Conservation (phyloP, 2,797 vertebrate species). For the Austrolebias charrua region DNA sequence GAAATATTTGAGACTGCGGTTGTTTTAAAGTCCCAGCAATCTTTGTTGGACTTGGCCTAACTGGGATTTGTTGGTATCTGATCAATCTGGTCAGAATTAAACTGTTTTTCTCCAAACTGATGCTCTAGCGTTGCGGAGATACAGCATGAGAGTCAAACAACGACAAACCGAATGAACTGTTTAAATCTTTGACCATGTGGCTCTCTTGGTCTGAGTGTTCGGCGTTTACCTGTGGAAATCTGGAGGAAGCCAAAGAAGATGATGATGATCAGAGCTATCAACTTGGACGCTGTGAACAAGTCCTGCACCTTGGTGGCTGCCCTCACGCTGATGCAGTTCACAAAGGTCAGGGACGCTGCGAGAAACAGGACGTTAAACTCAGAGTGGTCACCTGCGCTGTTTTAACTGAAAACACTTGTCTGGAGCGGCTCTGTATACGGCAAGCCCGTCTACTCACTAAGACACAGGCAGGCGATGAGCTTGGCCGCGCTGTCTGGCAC, state of each 20-base stretch:
- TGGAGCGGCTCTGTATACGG: background rate
- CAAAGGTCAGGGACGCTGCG: constrained; percentile 75
- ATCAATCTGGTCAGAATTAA: no score
- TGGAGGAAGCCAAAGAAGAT: constrained; percentile 80
- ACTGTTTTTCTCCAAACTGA: no score
- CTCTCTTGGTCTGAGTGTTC: background rate
- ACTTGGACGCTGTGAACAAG: constrained; percentile 76
- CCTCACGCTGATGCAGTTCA: constrained; percentile 79
- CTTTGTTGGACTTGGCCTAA: no score
- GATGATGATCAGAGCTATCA: constrained; percentile 74
- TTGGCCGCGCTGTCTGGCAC: constrained; percentile 90
- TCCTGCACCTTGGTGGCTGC: constrained; percentile 81
- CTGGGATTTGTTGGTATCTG: no score
- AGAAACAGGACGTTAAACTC: background rate
- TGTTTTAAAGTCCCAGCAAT: no score
- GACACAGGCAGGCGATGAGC: constrained; percentile 92
- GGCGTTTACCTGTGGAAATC: constrained; percentile 71
- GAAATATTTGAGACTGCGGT: no score
- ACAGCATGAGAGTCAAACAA: no score
- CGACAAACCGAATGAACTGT: background rate
- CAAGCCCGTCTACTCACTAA: constrained; percentile 84
- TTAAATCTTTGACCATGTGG: background rate
- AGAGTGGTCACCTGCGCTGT: background rate
- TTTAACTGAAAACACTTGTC: background rate
- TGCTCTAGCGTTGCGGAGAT: no score